Base-by-base conservation (phyloP, 2,888 invertebrate species). In the Scelioninae gen. 1 region DNA sequence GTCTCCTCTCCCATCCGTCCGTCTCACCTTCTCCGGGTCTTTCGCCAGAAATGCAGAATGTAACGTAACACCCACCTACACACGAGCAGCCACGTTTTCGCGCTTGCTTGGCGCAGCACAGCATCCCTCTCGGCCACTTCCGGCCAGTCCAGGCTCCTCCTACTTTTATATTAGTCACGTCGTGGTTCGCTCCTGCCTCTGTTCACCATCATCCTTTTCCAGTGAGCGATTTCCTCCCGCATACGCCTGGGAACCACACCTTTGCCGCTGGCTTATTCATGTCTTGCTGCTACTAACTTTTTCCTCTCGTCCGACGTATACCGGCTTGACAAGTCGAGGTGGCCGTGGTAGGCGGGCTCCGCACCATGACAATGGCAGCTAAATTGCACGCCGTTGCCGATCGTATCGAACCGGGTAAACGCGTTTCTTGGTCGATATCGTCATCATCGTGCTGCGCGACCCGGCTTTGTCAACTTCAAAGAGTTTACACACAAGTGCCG, bases 141-240 rank as follows among this genome's bases (percentile, higher is more conserved):
- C 91, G 91, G 90, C 87, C 88, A 86, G 84, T 79, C 89, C 87
- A 89, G 84, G 89, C 90, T 92, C 92, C 92, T 90, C 92, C 92
- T 90, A 92, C 92, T 92, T 91, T 92, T 91, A 90, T 91, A 92
- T 92, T 92, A 92, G 92, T 92, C 92, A 91, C 90, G 92, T 91
- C 91, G 92, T 91, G 89, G 90, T 89, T 88, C 90, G 88, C 87
- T 89, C 89, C 89, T 82, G 71, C 85, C 77, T 88, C 87, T 86
- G 86, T 88, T 89, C 89, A 89, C 89, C 90, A 90, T 90, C 90
- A 90, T 90, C 88, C 88, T 87, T 84, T 85, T 87, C 87, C 85
- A 88, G 88, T 89, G 89, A 89, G 89, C 91, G 90, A 90, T 90
- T 88, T 88, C 87, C 89, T 89, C 87, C 87, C 86, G 88, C 87